Base-by-base conservation (phyloP, 2,888 invertebrate species). In the Nemurella pictetii region DNA sequence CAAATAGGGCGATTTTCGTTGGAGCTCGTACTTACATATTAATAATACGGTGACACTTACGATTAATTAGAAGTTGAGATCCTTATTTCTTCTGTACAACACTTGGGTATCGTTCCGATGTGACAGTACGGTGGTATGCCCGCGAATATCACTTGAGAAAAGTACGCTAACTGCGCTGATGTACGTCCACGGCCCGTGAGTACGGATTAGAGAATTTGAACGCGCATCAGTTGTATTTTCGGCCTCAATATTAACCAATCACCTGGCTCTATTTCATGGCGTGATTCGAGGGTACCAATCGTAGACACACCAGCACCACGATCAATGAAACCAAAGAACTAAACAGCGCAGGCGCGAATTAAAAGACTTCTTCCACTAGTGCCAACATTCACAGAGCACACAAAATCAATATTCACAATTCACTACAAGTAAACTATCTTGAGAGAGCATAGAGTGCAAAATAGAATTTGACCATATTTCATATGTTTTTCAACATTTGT, bases 171-270 rank as follows among this genome's bases (percentile, higher is more conserved):
- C 55, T 55, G 55, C 15, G 55, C n/a, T n/a, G 55, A 20, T 55
- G 3, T 55, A 55, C 55, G 55, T 55, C 55, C 55, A 55, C 55
- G 55, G 55, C 55, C 55, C 55, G 55, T 55, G 20, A 55, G 55
- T 55, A 55, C 55, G 55, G 55, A 55, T 55, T 20, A 12, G 55
- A 7, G 55, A 7, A 15, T 55, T 55, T 55, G 55, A 55, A 55
- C 55, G 55, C 55, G 55, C 55, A 20, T 55, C 55, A 55, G 75
- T 75, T 75, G 75, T 75, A 75, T 75, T 75, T 75, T 75, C 75
- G 28, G 75, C 26, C 75, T 75, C 28, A 55, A 27, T 75, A 75
- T 27, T 1, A 75, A n/a, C 75, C 75, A 75, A 75, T 75, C 75
- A 28, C 75, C 1, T 27, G 28, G 75, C 28, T 75, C 9, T 5